Percentiles rank a stretch among this genome's conserved stretches.
Conservation (phyloP, 2,113 vertebrate genomes). For the Lophochroa leadbeateri region DNA sequence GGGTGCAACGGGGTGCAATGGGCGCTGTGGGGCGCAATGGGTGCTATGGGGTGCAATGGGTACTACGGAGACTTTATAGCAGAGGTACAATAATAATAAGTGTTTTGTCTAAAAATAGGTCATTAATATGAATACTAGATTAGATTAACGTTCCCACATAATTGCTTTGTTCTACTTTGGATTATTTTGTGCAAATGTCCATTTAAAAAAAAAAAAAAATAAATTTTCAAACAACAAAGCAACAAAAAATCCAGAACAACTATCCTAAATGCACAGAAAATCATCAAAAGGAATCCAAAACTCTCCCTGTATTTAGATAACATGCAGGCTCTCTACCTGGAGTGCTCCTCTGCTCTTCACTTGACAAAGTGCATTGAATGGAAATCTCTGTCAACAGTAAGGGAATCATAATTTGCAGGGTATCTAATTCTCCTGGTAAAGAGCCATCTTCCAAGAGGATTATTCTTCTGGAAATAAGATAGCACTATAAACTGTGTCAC, state of each 20-base stretch:
- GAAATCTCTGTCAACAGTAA: background rate
- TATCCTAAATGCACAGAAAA: background rate
- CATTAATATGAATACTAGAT: slow-evolving; percentile 52
- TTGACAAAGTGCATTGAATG: background rate
- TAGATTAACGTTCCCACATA: slow-evolving; percentile 61
- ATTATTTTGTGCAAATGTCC: slow-evolving; percentile 30
- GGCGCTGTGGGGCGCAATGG: no score
- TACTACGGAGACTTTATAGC: slow-evolving; percentile 23
- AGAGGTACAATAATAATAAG: slow-evolving; percentile 43
- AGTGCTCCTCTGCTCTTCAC: background rate
- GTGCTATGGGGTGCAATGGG: no score
- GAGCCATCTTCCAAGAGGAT: background rate
- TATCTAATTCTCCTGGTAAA: background rate
- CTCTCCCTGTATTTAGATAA: background rate
- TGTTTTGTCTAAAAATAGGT: slow-evolving; percentile 68
- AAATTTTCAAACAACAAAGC: background rate
- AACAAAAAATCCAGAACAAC: background rate
- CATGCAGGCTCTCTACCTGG: background rate
- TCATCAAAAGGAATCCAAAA: background rate
- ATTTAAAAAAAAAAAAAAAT: background rate
- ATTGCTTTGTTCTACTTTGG: slow-evolving; percentile 57
- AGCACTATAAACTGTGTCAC: background rate
- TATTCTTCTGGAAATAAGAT: background rate
- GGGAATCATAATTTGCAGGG: background rate
- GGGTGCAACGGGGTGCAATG: no score